A percentile compares a stretch with the other conserved stretches of the same genome.
phyloP scores from a whole-genome alignment of 2,888 invertebrate genomes.

The Tryphoninae sp. region DNA sequence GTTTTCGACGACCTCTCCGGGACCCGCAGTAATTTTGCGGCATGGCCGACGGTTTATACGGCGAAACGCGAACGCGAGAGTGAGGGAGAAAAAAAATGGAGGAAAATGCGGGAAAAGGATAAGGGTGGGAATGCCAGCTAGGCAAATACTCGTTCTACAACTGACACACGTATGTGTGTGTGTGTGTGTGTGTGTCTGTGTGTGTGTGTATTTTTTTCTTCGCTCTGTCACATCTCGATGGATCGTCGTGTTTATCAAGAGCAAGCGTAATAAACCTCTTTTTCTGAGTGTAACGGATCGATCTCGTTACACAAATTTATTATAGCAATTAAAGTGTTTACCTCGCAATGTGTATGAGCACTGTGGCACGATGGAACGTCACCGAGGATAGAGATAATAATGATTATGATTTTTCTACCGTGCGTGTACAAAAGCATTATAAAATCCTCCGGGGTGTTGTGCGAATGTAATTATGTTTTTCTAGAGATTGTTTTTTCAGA shows the following conservation, averaged over 20 bases:
- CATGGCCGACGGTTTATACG: background rate
- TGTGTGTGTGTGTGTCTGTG: too few relatives aligned
- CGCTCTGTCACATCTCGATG: conserved; percentile 4
- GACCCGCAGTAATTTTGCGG: conserved; percentile 33
- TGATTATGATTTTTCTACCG: conserved; percentile 4
- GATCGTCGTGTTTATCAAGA: conserved; percentile 33
- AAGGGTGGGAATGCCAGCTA: background rate
- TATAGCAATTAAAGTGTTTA: conserved; percentile 39
- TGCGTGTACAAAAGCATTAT: background rate
- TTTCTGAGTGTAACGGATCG: conserved; percentile 39
- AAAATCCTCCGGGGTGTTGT: background rate
- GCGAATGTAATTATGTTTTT: background rate
- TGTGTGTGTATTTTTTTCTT: background rate
- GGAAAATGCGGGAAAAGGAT: background rate
- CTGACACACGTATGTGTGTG: too few relatives aligned
- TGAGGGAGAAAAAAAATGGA: conserved; percentile 3
- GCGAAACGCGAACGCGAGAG: conserved; percentile 9
- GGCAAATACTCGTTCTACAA: conserved; percentile 4
- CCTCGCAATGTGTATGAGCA: conserved; percentile 7
- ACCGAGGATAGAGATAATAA: conserved; percentile 5
- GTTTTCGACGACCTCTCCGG: conserved; percentile 11
- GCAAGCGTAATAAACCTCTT: conserved; percentile 28
- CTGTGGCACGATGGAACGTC: background rate
- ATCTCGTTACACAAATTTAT: conserved; percentile 56
- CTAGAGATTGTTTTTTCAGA: too few relatives aligned